Evolutionary conservation across 2,797 vertebrate species (phyloP).

Genomic region (Cynopterus sphinx): DNA sequence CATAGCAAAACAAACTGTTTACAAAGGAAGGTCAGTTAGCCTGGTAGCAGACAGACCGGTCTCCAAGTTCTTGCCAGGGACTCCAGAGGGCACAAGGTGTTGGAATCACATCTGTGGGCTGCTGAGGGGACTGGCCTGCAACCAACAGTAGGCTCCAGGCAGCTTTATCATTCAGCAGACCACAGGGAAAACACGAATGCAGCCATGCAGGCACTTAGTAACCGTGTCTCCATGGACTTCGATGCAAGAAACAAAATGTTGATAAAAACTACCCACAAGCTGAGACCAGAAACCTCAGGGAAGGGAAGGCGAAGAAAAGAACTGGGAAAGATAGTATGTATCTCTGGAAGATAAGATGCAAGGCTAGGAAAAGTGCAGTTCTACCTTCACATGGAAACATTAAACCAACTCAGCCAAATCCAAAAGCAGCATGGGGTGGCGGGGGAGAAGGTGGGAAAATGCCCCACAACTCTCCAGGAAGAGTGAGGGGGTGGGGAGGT

Average conservation of each 20-base stretch:
- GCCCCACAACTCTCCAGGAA: background rate
- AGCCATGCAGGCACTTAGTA: background rate
- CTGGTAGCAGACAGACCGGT: background rate
- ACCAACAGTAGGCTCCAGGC: background rate
- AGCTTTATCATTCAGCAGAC: background rate
- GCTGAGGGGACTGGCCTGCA: background rate
- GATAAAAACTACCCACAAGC: background rate
- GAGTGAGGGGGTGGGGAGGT: background rate
- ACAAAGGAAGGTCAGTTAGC: background rate
- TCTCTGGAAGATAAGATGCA: background rate
- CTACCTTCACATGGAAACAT: background rate
- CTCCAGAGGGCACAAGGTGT: background rate
- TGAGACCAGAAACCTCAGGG: background rate
- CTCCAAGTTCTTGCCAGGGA: background rate
- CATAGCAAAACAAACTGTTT: background rate
- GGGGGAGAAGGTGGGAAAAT: background rate
- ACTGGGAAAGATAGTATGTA: background rate
- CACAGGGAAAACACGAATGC: background rate
- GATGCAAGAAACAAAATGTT: background rate
- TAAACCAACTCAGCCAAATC: background rate
- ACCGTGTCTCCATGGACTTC: background rate
- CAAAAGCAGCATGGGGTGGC: background rate
- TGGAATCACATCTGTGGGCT: background rate
- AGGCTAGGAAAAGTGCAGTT: background rate
- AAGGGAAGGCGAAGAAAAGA: background rate